Base-by-base conservation (phyloP, 2,888 invertebrate species). In the Agrilus biguttatus region DNA sequence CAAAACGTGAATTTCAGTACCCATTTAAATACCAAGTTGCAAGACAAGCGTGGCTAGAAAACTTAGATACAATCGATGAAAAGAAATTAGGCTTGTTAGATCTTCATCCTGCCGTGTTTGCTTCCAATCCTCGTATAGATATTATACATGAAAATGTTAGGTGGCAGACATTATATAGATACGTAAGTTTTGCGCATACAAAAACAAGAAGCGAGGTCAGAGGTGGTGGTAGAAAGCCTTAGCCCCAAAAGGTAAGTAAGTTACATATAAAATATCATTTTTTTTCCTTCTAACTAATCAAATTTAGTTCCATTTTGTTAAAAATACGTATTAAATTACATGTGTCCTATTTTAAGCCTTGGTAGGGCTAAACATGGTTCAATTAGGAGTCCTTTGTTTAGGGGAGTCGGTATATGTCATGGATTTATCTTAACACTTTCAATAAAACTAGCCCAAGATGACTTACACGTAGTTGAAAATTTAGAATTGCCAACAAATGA, bases 291-390 rank as follows among this genome's bases (percentile, higher is more conserved):
- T n/a, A n/a, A n/a, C 17, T n/a, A n/a, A n/a, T n/a, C n/a, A n/a
- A n/a, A n/a, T n/a, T n/a, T n/a, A n/a, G n/a, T n/a, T n/a, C n/a
- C n/a, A n/a, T n/a, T n/a, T n/a, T n/a, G n/a, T n/a, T n/a, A n/a
- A n/a, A n/a, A n/a, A n/a, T n/a, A n/a, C n/a, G n/a, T n/a, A 13
- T 21, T 3, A 7, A 19, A 17, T 19, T 37, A 38, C 21, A 12
- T 14, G 21, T 3, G 33, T 37, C 36, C 32, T 44, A 37, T 47
- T 47, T 21, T 45, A 62, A 64, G 65, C 32, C 60, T 74, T 23
- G 98, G 98, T 1, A 74, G 77, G 51, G 87, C 97, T 1, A 76
- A 97, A 36, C 95, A 95, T 60, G 92, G 95, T n/a, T 91, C 90
- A 10, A 87, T 88, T 45, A 74, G 92, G 44, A 89, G 95, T 2